Conservation (phyloP, 1,140 invertebrate species). For the Physella acuta region DNA sequence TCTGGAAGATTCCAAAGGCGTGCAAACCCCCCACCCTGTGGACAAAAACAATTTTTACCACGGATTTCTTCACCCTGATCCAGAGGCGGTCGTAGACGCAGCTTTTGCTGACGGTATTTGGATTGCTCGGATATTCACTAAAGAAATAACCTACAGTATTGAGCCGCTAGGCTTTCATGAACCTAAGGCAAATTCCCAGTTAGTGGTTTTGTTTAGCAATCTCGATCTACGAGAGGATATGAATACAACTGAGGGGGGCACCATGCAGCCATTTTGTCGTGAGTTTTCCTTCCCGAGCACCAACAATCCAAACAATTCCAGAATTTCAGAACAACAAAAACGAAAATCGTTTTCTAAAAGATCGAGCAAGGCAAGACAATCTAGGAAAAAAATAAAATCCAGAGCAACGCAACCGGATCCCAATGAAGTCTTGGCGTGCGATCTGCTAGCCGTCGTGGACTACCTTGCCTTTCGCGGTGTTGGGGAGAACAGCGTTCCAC, state of each 20-base stretch:
- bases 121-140: neutral
- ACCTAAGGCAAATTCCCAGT: neutral
- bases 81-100: neutral
- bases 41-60: neutral
- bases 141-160: neutral
- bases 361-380: neutral
- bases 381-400: neutral
- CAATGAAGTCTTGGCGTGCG: neutral
- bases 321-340: neutral
- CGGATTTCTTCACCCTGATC: neutral
- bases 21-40: neutral
- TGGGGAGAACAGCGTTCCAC: neutral
- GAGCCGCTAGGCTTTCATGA: neutral
- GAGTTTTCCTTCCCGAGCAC: neutral
- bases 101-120: neutral
- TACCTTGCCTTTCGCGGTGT: neutral
- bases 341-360: neutral
- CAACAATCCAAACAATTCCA: neutral
- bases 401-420: neutral
- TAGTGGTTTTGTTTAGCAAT: neutral
- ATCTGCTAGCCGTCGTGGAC: neutral
- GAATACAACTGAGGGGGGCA: neutral
- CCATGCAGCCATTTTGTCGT: neutral
- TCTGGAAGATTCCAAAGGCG: neutral
- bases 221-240: neutral